phyloP scores from a whole-genome alignment of 2,888 invertebrate species.

The Phortica okadai region DNA sequence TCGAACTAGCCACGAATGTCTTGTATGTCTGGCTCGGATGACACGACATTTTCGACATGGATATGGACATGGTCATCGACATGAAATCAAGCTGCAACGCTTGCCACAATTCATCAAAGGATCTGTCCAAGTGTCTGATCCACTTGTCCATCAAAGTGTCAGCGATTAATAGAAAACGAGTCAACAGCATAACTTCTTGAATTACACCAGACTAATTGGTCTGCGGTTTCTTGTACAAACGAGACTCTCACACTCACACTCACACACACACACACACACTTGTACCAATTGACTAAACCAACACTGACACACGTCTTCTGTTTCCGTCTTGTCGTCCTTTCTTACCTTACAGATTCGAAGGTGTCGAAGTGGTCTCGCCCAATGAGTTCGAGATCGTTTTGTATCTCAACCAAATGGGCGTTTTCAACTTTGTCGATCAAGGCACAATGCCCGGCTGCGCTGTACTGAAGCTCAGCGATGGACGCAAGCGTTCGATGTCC shows the following conservation, averaged over 20 bases:
- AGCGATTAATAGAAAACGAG: neutral
- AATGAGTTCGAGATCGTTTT: conserved; percentile 96
- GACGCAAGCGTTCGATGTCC: conserved; percentile 97
- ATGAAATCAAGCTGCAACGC: neutral
- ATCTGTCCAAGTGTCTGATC: too few relatives aligned
- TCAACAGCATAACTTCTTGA: conserved; percentile 47
- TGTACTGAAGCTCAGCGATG: conserved; percentile 95
- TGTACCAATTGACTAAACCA: too few relatives aligned
- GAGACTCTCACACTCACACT: too few relatives aligned
- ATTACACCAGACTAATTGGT: conserved; percentile 59
- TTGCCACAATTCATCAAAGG: neutral
- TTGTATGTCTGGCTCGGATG: neutral
- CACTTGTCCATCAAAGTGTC: neutral
- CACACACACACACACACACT: too few relatives aligned
- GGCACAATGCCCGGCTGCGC: conserved; percentile 95
- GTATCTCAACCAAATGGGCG: conserved; percentile 98
- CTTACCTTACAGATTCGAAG: conserved; percentile 81
- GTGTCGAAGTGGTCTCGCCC: conserved; percentile 94
- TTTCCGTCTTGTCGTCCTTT: too few relatives aligned
- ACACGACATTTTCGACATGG: neutral
- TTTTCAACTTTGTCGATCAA: conserved; percentile 98
- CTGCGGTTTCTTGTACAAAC: conserved; percentile 37
- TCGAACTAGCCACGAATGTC: too few relatives aligned
- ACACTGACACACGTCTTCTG: too few relatives aligned
- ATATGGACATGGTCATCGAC: neutral